Base-by-base conservation (phyloP, 2,113 vertebrate species). In the Gasterosteus aculeatus region DNA sequence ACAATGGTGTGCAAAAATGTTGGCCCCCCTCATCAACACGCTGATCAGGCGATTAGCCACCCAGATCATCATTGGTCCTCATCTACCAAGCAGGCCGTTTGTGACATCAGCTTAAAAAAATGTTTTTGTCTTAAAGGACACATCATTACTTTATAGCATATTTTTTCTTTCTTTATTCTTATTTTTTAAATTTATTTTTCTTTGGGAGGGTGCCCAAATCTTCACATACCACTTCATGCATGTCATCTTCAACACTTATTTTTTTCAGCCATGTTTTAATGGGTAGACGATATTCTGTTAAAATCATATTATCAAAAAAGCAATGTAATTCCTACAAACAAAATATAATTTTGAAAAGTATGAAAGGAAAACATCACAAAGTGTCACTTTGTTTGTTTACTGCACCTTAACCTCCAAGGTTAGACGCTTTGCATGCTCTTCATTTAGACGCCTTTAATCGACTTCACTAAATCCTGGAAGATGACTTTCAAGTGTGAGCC, bases 401-500 rank as follows among this genome's bases (percentile, higher is more conserved):
- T 42, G 53, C n/a, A 35, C 58, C n/a, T n/a, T 7, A 5, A 46
- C 46, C 9, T 53, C n/a, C n/a, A 3, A 5, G 7, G 0, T 7
- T 33, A 51, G 49, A 51, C 15, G 0, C 54, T n/a, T 39, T 18
- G 3, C 19, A 51, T 7, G 14, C 4, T 14, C 7, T 9, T 87
- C 47, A 89, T 80, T 88, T 91, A 29, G 29, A 87, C 4, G 1
- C 85, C 74, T 82, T 84, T 91, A 14, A 91, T 68, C 0, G 72
- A 81, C 71, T 80, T 87, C 16, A 83, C 77, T 7, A 79, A 0
- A n/a, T 91, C 85, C 29, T 2, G 61, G 74, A 76, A 85, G 66
- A 93, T 88, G 69, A 92, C 85, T 29, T 73, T 88, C 1, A 92
- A 58, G 65, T 98, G 96, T 16, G 94, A 94, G 14, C 96, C 95